A percentile compares a stretch with the other conserved stretches of the same genome.
phyloP scores from a whole-genome alignment of 2,888 invertebrate genomes.

The Tanypteryx hageni region DNA sequence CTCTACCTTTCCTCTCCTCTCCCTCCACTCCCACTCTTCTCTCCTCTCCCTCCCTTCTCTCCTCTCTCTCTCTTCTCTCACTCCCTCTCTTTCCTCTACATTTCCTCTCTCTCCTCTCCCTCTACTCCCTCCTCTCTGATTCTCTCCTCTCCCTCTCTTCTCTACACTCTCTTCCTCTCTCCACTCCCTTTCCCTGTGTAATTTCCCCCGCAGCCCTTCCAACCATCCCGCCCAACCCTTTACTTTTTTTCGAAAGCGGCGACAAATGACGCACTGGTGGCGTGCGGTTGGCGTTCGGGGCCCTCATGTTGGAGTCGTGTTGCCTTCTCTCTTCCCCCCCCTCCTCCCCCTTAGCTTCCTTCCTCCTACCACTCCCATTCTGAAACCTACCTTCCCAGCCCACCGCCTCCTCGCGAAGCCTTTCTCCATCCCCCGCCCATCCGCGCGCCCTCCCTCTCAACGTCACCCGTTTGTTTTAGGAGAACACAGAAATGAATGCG shows the following conservation, averaged over 20 bases:
- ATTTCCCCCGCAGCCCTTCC: slow-evolving; percentile 2
- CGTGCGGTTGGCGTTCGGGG: slow-evolving; percentile 59
- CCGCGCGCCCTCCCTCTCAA: background rate
- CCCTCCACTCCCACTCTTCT: no score
- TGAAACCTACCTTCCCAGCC: background rate
- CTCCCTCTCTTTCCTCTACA: background rate
- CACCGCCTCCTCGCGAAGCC: background rate
- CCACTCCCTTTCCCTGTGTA: background rate
- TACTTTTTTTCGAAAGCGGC: slow-evolving; percentile 34
- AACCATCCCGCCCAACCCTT: background rate
- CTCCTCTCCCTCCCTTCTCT: no score
- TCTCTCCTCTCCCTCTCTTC: background rate
- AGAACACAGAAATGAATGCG: background rate
- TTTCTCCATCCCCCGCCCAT: background rate
- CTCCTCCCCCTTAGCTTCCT: background rate
- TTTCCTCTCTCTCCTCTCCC: background rate
- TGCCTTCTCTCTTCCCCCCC: background rate
- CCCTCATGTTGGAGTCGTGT: slow-evolving; percentile 50
- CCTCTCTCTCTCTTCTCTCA: background rate
- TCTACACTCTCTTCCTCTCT: background rate
- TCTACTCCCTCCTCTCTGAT: background rate
- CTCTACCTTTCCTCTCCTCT: no score
- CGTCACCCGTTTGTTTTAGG: background rate
- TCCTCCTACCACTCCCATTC: background rate
- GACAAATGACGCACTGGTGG: slow-evolving; percentile 63